Base-by-base conservation (phyloP, 2,797 vertebrate genomes). In the Trichosurus vulpecula region DNA sequence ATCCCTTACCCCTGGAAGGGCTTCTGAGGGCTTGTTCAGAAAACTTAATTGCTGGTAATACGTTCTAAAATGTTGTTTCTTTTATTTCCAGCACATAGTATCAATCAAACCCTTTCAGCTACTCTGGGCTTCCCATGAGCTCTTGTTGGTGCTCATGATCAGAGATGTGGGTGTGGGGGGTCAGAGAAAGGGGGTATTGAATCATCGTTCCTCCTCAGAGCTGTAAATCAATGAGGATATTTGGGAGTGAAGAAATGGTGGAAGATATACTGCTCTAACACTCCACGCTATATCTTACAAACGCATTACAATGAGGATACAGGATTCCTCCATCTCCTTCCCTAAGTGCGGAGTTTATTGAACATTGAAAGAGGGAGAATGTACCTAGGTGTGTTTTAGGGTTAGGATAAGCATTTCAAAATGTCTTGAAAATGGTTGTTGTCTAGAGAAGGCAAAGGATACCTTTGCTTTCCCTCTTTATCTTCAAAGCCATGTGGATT, bases 381-480 rank as follows among this genome's bases (percentile, higher is more conserved):
- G 29, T 47, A 31, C 14, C 51, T 74, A 52, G 25, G 22, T 57
- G 11, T 96, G 66, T 89, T 0, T 81, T 81, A 90, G n/a, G 8
- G 30, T 94, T 58, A 94, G 66, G 4, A 35, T 14, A 66, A n/a
- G 74, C 66, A 54, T 51, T 53, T 3, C 52, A 52, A 92, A 94
- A 95, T 2, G 27, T 55, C 25, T 52, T 90, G 81, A 87, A 81
- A 92, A 31, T 87, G 25, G 61, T n/a, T 94, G 74, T 95, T 3
- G 4, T 27, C 5, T 51, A 8, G 90, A 95, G 58, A 94, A 94
- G 54, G 91, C 52, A 95, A 91, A 22, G 29, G 53, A 47, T 90
- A 92, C 91, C 53, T 95, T 90, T 95, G 3, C 1, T 47, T 30
- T 87, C 93, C 93, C 41, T 52, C 51, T 96, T 95, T 94, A 93